Evolutionary conservation across 2,888 invertebrate genomes (phyloP).

Genomic region (Drosophila neutralis): DNA sequence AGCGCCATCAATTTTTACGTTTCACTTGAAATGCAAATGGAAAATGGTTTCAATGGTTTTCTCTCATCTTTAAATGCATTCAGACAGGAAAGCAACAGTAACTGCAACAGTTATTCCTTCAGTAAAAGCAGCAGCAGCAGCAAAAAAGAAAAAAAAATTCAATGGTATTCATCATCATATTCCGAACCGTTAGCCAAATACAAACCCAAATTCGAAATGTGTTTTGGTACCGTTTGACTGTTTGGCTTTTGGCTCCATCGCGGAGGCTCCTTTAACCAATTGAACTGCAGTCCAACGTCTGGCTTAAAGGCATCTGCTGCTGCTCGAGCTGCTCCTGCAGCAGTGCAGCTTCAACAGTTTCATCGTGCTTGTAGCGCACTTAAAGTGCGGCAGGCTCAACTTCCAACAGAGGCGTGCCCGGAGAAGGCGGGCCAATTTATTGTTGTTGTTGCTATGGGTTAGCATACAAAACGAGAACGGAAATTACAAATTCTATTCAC

Average conservation of each 20-base stretch:
- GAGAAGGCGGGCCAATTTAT: constrained; percentile 4
- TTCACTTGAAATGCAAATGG: constrained; percentile 59
- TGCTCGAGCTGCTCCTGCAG: constrained; percentile 18
- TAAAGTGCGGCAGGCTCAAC: constrained; percentile 47
- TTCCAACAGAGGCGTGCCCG: not conserved
- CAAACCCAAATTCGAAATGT: constrained; percentile 39
- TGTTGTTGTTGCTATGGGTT: constrained; percentile 47
- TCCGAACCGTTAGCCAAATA: constrained; percentile 56
- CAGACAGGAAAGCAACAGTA: constrained; percentile 27
- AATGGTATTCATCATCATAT: constrained; percentile 48
- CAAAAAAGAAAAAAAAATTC: constrained; percentile 7
- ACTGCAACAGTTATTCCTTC: constrained; percentile 6
- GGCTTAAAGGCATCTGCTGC: constrained; percentile 42
- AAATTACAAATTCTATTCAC: constrained; percentile 80
- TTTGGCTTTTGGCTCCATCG: constrained; percentile 35
- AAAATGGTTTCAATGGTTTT: constrained; percentile 58
- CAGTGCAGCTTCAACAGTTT: constrained; percentile 36
- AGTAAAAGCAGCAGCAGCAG: not conserved
- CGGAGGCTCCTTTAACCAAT: constrained; percentile 35
- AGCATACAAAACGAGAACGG: constrained; percentile 77
- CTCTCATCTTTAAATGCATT: constrained; percentile 63
- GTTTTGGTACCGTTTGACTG: constrained; percentile 20
- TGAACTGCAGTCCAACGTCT: constrained; percentile 43
- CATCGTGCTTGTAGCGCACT: constrained; percentile 36
- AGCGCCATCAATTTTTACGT: constrained; percentile 42